Evolutionary conservation across 1,140 invertebrate species (phyloP), one percentile per base, ranked within the genome.

Genomic region (Wasmannia auropunctata): DNA sequence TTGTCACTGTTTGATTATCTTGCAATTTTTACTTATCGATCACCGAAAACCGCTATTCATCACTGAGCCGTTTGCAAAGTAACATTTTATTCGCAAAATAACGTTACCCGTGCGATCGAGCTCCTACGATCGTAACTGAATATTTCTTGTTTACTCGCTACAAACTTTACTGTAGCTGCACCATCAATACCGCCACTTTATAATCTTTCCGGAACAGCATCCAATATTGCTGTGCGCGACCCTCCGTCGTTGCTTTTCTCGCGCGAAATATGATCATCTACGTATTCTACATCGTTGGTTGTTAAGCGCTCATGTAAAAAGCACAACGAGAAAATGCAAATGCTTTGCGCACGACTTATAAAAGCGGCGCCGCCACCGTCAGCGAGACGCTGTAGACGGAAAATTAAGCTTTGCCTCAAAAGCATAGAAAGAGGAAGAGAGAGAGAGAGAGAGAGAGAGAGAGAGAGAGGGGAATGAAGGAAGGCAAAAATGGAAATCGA

Each of bases 401-500:
- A 83, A 83, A 83, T 83, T 83, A 83, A 83, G 74, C 79, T 83
- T 83, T 83, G 51, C 67, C 25, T 83, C 67, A 74, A 74, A 72
- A 56, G 67, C 67, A 19, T 22, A 46, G 25, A 40, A 1, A 25
- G 46, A 37, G 14, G 31, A 11, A 46, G 6, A 37, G 19, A 40
- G 69, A 62, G 56, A 62, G 19, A 37, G 28, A 37, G 54, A 62
- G 31, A 69, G 46, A 54, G 28, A 58, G 14, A 25, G 8, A 58
- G 79, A 16, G 60, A 34, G 14, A 37, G 8, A 34, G 28, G 11
- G 56, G 6, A 22, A 75, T 25, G 51, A 40, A 49, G 54, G n/a
- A 49, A 25, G 11, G 60, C 25, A 85, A 77, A 79, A 65, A 85
- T 63, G 60, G 72, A 79, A 79, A 79, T 65, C 46, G 60, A 85